Evolutionary conservation across 2,113 vertebrate genomes (phyloP).

Genomic region (Bubo blakistoni): DNA sequence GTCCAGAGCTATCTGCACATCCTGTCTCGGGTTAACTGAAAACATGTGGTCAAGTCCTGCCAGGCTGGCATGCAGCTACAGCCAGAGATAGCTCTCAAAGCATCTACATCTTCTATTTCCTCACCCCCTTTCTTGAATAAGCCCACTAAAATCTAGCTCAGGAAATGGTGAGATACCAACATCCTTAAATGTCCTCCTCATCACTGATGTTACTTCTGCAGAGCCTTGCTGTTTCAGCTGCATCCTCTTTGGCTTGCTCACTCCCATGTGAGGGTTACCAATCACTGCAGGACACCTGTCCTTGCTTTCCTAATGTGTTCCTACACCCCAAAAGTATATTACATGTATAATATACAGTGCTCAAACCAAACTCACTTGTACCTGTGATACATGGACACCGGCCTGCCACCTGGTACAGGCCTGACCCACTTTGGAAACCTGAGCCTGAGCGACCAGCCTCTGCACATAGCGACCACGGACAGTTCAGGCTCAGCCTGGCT

Average conservation of each 20-base stretch:
- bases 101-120: background rate
- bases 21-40: conserved; percentile 10
- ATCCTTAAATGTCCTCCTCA: background rate
- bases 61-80: background rate
- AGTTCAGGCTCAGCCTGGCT: background rate
- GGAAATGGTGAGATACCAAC: background rate
- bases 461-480: fast-evolving
- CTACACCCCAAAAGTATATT: background rate
- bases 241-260: background rate
- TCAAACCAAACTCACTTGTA: background rate
- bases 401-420: background rate
- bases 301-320: background rate
- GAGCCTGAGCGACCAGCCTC: background rate
- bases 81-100: background rate
- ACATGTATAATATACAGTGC: background rate
- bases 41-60: conserved; percentile 11
- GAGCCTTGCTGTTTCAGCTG: background rate
- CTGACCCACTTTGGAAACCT: background rate
- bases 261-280: background rate
- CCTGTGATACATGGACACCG: background rate
- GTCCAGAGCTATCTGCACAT: conserved; percentile 5
- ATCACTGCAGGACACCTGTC: background rate
- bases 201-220: background rate
- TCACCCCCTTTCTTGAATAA: background rate
- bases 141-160: background rate